A percentile compares a stretch with the other conserved stretches of the same genome.
These are phyloP conservation scores for Phanerotoma sp. DNA, from an alignment of 2,888 invertebrate species.

Conservation along the genomic window DNA sequence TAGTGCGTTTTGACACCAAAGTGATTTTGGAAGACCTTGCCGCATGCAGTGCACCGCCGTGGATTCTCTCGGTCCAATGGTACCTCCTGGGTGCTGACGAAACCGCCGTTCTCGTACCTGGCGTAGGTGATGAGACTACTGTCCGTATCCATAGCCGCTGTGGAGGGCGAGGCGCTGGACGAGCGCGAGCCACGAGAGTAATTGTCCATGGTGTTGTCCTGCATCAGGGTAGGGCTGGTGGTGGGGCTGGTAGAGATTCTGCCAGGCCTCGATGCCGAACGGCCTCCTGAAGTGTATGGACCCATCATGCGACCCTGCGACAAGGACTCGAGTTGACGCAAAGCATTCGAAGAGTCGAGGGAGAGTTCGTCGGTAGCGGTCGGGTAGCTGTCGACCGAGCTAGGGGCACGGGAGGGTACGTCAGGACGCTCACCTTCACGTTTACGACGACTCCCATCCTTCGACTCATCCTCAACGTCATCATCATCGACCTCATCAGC, in stretches of 20 bases:
- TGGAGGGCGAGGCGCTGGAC: slow-evolving; percentile 57
- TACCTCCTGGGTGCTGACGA: slow-evolving; percentile 75
- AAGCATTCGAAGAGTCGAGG: slow-evolving; percentile 64
- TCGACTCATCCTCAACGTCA: slow-evolving; percentile 55
- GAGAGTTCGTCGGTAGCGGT: slow-evolving; percentile 62
- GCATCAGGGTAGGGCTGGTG: slow-evolving; percentile 60
- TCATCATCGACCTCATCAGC: slow-evolving; percentile 45
- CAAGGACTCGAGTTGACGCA: slow-evolving; percentile 76
- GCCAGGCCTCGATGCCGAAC: slow-evolving; percentile 62
- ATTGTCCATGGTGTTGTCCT: slow-evolving; percentile 53
- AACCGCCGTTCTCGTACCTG: slow-evolving; percentile 73
- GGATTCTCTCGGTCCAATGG: slow-evolving; percentile 93
- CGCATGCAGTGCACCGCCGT: slow-evolving; percentile 86
- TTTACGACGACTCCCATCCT: slow-evolving; percentile 38
- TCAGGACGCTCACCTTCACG: slow-evolving; percentile 42
- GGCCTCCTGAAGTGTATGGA: slow-evolving; percentile 24
- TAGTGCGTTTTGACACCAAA: slow-evolving; percentile 94
- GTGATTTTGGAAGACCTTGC: slow-evolving; percentile 90
- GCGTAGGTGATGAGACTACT: slow-evolving; percentile 62
- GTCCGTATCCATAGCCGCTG: slow-evolving; percentile 57
- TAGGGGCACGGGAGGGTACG: slow-evolving; percentile 50
- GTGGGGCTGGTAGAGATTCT: slow-evolving; percentile 59
- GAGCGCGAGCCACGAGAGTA: slow-evolving; percentile 57
- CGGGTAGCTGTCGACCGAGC: slow-evolving; percentile 62
- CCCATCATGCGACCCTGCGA: slow-evolving; percentile 73